phyloP scores from a whole-genome alignment of 2,113 vertebrate species.

The Noctilio leporinus region DNA sequence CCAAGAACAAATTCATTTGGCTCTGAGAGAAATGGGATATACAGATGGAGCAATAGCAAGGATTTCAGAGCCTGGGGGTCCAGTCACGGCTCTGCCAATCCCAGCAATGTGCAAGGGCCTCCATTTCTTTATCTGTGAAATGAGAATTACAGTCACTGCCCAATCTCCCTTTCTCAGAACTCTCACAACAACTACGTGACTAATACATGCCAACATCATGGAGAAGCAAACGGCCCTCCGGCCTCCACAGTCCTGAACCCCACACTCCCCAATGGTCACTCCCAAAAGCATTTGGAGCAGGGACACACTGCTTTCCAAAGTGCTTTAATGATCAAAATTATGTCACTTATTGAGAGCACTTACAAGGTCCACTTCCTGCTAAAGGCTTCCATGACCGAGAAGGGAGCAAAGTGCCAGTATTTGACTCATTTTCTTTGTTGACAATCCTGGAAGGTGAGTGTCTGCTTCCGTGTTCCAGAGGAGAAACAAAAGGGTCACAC shows the following conservation, averaged over 20 bases:
- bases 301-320: neutral
- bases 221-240: neutral
- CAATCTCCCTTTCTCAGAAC: neutral
- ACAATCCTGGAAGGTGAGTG: neutral
- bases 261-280: neutral
- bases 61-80: neutral
- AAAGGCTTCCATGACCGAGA: neutral
- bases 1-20: neutral
- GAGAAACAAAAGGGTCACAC: neutral
- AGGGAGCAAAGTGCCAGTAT: neutral
- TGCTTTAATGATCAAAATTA: neutral
- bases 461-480: neutral
- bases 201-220: rapidly evolving
- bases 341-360: neutral
- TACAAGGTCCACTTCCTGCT: neutral
- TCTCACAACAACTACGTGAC: neutral
- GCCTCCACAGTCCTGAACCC: neutral
- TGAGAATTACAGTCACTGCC: neutral
- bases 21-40: neutral
- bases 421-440: neutral
- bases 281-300: neutral
- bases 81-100: neutral
- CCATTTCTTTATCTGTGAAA: neutral
- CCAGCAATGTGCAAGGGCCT: neutral
- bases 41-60: neutral